phyloP scores from a whole-genome alignment of 2,113 vertebrate species.

The Irena cyanogastra region DNA sequence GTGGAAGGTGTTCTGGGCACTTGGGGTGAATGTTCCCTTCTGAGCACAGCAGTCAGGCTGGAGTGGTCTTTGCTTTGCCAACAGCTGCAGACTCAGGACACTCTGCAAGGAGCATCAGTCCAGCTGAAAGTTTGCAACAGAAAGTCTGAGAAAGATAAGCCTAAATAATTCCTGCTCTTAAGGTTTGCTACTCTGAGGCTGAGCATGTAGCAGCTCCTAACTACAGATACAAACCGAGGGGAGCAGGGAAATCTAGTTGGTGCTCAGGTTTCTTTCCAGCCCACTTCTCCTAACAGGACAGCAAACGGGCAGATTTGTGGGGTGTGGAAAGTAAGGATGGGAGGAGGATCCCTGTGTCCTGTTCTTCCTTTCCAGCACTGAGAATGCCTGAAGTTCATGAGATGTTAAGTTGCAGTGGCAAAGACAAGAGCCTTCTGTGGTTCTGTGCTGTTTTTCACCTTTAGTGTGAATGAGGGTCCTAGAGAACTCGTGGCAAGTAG shows the following conservation, averaged over 20 bases:
- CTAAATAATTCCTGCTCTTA: neutral
- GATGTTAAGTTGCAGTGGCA: neutral
- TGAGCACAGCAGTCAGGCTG: neutral
- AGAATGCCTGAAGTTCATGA: neutral
- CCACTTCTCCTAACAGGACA: neutral
- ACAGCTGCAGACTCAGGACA: neutral
- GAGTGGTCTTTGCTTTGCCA: neutral
- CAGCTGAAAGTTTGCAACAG: neutral
- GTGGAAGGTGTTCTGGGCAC: neutral
- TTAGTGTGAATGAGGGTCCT: neutral
- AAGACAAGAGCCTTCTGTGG: neutral
- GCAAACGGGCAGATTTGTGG: accelerated
- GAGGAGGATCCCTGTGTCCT: neutral
- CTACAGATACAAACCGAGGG: neutral
- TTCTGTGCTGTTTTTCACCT: neutral
- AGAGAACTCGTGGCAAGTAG: neutral
- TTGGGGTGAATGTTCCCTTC: neutral
- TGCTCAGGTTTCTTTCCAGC: neutral
- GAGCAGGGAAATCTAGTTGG: neutral
- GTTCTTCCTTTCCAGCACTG: neutral
- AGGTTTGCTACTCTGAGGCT: neutral
- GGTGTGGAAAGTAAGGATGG: neutral
- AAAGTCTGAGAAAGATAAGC: no score
- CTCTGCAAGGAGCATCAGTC: neutral
- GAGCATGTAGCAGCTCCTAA: neutral